A percentile compares a stretch with the other conserved stretches of the same genome.
Conservation (phyloP, 2,797 vertebrate genomes). For the Nannoperca australis region DNA sequence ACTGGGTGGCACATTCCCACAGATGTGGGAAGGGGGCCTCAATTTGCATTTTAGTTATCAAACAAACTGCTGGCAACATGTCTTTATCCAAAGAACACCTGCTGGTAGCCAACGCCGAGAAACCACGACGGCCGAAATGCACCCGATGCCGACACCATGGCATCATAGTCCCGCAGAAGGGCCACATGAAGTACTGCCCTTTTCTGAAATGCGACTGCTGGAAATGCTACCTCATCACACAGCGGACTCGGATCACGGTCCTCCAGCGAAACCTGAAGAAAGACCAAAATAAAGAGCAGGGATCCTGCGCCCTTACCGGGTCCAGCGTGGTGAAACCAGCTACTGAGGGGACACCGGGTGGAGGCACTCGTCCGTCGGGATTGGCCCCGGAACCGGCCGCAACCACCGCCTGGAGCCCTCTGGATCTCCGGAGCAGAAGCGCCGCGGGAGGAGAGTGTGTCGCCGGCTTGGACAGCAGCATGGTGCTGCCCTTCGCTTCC, state of each 20-base stretch:
- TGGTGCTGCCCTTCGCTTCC: background rate
- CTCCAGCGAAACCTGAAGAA: constrained; percentile 50
- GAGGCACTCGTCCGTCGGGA: background rate
- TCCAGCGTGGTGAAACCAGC: too few relatives aligned
- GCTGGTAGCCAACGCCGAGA: background rate
- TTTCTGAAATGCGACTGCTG: constrained; percentile 43
- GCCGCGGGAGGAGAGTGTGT: background rate
- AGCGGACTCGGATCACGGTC: constrained; percentile 43
- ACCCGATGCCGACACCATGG: constrained; percentile 81
- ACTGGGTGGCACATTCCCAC: background rate
- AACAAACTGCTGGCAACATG: constrained; percentile 40
- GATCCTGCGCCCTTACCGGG: too few relatives aligned
- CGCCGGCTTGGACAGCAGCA: background rate
- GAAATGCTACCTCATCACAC: constrained; percentile 31
- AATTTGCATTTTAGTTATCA: too few relatives aligned
- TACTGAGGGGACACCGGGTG: background rate
- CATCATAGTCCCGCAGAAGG: constrained; percentile 67
- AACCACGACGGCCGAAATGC: constrained; percentile 64
- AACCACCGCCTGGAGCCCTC: accelerated
- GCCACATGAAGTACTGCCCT: constrained; percentile 57
- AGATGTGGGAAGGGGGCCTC: background rate
- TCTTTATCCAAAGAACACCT: constrained; percentile 25
- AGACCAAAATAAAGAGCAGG: background rate
- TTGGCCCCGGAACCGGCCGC: background rate
- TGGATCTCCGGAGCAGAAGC: background rate